A percentile compares a stretch with the other conserved stretches of the same genome.
phyloP scores from a whole-genome alignment of 1,140 invertebrate genomes.

The Nephotettix cincticeps region DNA sequence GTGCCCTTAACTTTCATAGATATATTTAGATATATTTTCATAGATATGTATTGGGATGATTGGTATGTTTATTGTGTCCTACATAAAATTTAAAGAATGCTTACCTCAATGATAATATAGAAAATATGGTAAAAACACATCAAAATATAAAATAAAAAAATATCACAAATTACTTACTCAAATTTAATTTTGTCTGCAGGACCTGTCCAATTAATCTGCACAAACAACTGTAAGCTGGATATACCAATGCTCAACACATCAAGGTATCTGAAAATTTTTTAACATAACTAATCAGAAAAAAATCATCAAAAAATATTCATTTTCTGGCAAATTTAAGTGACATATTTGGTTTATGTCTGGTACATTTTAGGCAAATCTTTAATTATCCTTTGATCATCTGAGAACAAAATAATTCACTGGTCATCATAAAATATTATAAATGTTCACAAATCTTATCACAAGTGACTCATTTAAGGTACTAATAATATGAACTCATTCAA shows the following conservation, averaged over 20 bases:
- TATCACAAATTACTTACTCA: slow-evolving; percentile 29
- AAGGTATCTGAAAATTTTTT: neutral
- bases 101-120: too few relatives aligned
- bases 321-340: neutral
- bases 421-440: neutral
- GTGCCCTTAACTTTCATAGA: neutral
- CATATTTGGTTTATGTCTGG: neutral
- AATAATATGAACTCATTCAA: neutral
- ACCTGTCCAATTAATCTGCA: slow-evolving; percentile 80
- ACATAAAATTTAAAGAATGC: too few relatives aligned
- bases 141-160: too few relatives aligned
- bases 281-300: neutral
- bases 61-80: too few relatives aligned
- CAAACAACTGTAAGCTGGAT: slow-evolving; percentile 66
- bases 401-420: neutral
- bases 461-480: neutral
- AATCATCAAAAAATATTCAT: neutral
- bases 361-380: neutral
- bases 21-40: neutral
- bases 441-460: neutral
- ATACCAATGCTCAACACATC: slow-evolving; percentile 53
- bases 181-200: slow-evolving; percentile 47
- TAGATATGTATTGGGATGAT: too few relatives aligned
- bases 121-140: too few relatives aligned
- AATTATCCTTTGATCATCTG: neutral